Evolutionary conservation across 2,797 vertebrate species (phyloP), one percentile per base, ranked within the genome.

Genomic region (Threskiornis aethiopicus): DNA sequence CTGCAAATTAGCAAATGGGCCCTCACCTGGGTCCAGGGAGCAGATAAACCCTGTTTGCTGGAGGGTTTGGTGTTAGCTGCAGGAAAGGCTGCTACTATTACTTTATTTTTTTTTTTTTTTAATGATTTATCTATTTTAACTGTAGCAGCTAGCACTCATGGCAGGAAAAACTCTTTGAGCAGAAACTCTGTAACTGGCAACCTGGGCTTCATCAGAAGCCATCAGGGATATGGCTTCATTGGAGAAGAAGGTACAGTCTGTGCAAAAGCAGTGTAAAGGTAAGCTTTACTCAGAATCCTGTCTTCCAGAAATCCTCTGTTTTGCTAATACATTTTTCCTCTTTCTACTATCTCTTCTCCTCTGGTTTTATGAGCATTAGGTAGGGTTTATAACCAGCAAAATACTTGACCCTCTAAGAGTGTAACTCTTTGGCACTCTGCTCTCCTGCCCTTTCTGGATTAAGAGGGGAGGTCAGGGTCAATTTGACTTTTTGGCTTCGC

Each of bases 111-210:
- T 20, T 11, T 35, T 31, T 12, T 42, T 41, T 20, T 11, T 2
- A 11, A 25, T 33, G 3, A 0, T 46, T 37, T 22, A 0, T 28
- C 9, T 33, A 0, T 47, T 76, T 35, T 20, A 12, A 5, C 6
- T 9, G 0, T 10, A 6, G 16, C 11, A 22, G 17, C 2, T 58
- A 24, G 35, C 2, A 5, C 24, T 28, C 3, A 1, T 0, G 3
- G 72, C 9, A 73, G 61, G 52, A 7, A 15, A 4, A n/a, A 2
- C 2, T 55, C 21, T 52, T 70, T 6, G 41, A 46, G 44, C 5
- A 86, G 86, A 9, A 61, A 2, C 14, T 55, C 54, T 51, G 6
- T 4, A 2, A 9, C 6, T 10, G 6, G 9, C 14, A 13, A 2
- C 9, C 28, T 13, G 82, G 52, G 37, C 58, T 81, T 54, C 24